Conservation (phyloP, 2,113 vertebrate genomes). For the Cnemophilus loriae region DNA sequence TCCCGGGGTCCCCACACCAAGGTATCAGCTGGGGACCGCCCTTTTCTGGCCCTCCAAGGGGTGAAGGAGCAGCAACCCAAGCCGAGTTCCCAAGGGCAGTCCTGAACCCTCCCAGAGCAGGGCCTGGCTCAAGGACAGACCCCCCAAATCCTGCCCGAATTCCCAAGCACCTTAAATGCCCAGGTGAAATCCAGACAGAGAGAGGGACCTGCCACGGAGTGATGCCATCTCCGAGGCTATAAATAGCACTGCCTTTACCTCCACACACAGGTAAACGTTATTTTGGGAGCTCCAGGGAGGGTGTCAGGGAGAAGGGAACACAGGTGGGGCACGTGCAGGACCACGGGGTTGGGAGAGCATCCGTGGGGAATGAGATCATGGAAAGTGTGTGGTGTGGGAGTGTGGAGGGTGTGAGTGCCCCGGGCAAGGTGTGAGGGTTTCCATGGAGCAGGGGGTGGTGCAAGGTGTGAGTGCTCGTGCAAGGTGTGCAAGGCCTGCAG, state of each 20-base stretch:
- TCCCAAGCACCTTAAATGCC: not conserved
- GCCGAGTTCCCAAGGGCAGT: rapidly evolving
- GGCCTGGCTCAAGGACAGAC: not conserved
- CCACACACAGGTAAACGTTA: not conserved
- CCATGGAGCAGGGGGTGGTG: not conserved
- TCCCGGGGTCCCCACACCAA: no score
- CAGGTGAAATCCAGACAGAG: not conserved
- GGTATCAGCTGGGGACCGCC: rapidly evolving
- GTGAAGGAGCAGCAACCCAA: not conserved
- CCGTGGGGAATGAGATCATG: rapidly evolving
- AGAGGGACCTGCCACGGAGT: not conserved
- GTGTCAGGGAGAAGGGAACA: not conserved
- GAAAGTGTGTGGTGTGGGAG: not conserved
- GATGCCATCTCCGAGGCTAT: not conserved
- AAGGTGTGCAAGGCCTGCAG: not conserved
- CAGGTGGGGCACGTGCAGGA: not conserved
- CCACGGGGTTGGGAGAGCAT: rapidly evolving
- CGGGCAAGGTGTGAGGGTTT: not conserved
- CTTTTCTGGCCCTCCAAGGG: rapidly evolving
- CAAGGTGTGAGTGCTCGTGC: not conserved
- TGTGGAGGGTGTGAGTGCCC: not conserved
- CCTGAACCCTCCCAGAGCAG: not conserved
- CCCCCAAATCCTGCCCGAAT: not conserved
- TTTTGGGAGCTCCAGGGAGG: not conserved
- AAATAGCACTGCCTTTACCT: not conserved